Base-by-base conservation (phyloP, 1,140 invertebrate species). In the Carcinoscorpius rotundicauda region DNA sequence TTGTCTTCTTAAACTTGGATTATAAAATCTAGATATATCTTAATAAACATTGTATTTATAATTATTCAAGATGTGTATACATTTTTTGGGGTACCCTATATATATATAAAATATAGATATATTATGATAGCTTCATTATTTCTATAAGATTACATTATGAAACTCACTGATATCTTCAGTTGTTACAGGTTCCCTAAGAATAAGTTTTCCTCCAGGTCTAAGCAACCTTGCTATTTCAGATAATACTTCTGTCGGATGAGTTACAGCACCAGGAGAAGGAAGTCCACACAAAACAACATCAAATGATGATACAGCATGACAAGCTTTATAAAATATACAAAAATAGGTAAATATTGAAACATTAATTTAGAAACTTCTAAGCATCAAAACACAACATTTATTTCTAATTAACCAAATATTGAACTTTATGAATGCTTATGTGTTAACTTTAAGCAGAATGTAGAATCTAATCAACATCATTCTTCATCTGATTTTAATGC, bases 201-300 rank as follows among this genome's bases (percentile, higher is more conserved):
- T 68, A 8, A 81, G 60, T 49, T 65, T 68, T 50, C 79, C 79
- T 49, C 70, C 72, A 50, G 78, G 79, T 67, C 76, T 78, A 4
- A 81, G 68, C 48, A 80, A 68, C 0, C 77, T 72, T 62, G 76
- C 74, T 5, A 79, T 70, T 71, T 81, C 79, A 6, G 72, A 74
- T 4, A 81, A 70, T 4, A 75, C 52, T 10, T 76, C 74, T 52
- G 66, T 66, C 58, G 64, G 66, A 66, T 75, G 72, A 11, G 69
- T 65, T 49, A 64, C 68, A 55, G 69, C 58, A 10, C 67, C 69
- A 5, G 76, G 74, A 10, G 72, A 71, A 52, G 78, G 59, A n/a
- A 78, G 64, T 11, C 77, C 77, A 58, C 73, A 77, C 10, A 78
- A 65, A 4, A 73, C 75, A 10, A 73, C 63, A 70, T 79, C 75